Percentiles rank a stretch among this genome's conserved stretches.
These are phyloP conservation scores for Gallinago stenura DNA, from an alignment of 2,797 vertebrate species.

Conservation along the genomic window DNA sequence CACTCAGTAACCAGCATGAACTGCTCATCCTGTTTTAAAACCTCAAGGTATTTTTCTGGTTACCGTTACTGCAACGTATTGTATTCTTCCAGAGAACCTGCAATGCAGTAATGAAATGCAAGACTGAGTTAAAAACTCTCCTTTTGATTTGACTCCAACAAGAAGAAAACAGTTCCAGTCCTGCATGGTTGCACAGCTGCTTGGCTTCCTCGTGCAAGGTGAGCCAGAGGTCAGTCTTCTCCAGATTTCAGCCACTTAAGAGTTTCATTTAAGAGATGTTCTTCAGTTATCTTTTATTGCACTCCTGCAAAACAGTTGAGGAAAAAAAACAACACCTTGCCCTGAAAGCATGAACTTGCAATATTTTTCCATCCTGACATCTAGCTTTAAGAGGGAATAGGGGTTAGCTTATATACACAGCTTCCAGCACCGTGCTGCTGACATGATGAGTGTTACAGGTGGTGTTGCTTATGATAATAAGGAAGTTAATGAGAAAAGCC, in stretches of 20 bases:
- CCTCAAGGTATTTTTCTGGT: neutral
- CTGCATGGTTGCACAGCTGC: neutral
- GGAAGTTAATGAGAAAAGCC: slow-evolving; percentile 12
- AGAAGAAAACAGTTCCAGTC: neutral
- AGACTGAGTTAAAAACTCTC: neutral
- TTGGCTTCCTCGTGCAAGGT: neutral
- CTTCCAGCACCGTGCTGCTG: neutral
- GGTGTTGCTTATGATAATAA: neutral
- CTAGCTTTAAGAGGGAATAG: neutral
- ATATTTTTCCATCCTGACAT: neutral
- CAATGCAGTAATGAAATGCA: neutral
- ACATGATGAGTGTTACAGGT: neutral
- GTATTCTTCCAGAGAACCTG: neutral
- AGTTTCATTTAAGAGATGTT: neutral
- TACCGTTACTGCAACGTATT: neutral
- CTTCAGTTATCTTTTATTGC: neutral
- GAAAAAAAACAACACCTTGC: neutral
- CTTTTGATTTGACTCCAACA: neutral
- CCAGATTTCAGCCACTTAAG: neutral
- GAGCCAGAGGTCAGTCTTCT: neutral
- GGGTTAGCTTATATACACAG: neutral
- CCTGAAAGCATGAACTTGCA: neutral
- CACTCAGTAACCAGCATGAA: neutral
- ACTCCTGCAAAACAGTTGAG: neutral
- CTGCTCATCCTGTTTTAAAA: neutral